Conservation (phyloP, 2,797 vertebrate genomes). For the Typhlichthys subterraneus region DNA sequence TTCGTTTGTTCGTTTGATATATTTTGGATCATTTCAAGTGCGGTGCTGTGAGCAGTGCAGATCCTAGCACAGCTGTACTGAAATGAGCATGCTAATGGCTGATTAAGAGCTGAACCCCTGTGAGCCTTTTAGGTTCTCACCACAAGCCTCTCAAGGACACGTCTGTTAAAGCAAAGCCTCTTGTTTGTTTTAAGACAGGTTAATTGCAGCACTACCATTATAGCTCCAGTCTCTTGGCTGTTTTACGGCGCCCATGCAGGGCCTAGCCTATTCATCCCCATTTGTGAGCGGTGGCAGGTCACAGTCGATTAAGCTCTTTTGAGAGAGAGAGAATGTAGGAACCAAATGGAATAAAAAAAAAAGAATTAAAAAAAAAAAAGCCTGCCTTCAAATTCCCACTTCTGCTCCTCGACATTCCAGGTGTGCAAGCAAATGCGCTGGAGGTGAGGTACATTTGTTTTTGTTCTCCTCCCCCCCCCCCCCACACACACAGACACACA, state of each 20-base stretch:
- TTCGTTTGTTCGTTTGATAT: constrained; percentile 16
- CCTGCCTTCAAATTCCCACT: constrained; percentile 36
- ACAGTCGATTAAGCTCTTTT: constrained; percentile 70
- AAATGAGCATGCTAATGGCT: constrained; percentile 64
- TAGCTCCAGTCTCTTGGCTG: constrained; percentile 52
- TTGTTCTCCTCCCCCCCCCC: not conserved
- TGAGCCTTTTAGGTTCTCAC: constrained; percentile 54
- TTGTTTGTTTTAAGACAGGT: constrained; percentile 76
- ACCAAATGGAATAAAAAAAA: constrained; percentile 58
- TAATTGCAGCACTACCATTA: constrained; percentile 70
- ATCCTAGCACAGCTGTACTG: constrained; percentile 55
- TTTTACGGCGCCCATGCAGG: constrained; percentile 53
- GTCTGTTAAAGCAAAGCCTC: constrained; percentile 62
- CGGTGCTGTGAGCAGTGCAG: constrained; percentile 21
- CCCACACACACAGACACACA: too few relatives aligned
- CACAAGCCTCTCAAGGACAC: constrained; percentile 54
- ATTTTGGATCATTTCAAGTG: constrained; percentile 31
- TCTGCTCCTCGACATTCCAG: constrained; percentile 66
- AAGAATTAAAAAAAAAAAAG: not conserved
- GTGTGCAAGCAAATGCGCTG: constrained; percentile 57
- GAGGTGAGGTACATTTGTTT: constrained; percentile 61
- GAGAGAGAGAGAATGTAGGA: constrained; percentile 51
- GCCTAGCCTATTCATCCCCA: constrained; percentile 60
- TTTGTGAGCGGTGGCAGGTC: constrained; percentile 64
- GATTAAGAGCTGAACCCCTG: constrained; percentile 66